Evolutionary conservation across 2,888 invertebrate genomes (phyloP).

Genomic region (Lochmaea capreae): DNA sequence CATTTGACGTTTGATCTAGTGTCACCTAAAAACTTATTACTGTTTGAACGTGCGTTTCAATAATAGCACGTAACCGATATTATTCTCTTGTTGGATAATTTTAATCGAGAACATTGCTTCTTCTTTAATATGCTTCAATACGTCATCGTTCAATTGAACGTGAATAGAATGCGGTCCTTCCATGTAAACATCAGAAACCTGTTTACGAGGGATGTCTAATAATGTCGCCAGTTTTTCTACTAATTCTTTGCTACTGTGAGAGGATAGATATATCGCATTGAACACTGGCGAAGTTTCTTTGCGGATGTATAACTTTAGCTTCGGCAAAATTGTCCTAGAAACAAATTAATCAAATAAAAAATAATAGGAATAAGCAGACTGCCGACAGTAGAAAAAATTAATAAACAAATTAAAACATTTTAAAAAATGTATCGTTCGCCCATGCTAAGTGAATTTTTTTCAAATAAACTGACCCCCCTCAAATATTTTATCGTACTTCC

Average conservation of each 20-base stretch:
- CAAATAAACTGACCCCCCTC: no score
- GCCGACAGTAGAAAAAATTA: neutral
- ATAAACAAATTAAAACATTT: neutral
- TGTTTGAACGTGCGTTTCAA: conserved; percentile 62
- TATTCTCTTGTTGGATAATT: conserved; percentile 63
- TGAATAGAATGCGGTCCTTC: conserved; percentile 88
- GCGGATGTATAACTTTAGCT: conserved; percentile 86
- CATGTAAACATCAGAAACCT: conserved; percentile 73
- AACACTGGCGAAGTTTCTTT: conserved; percentile 75
- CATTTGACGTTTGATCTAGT: neutral
- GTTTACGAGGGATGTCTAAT: conserved; percentile 66
- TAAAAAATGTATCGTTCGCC: no score
- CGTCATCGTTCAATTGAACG: conserved; percentile 86
- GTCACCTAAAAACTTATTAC: neutral
- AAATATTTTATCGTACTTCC: no score
- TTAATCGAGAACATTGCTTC: conserved; percentile 78
- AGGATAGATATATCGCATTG: conserved; percentile 84
- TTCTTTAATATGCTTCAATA: conserved; percentile 85
- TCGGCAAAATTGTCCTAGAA: conserved; percentile 76
- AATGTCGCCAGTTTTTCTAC: conserved; percentile 73
- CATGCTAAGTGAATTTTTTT: no score
- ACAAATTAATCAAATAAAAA: neutral
- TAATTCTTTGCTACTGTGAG: conserved; percentile 75
- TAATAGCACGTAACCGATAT: conserved; percentile 62
- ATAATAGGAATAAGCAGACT: neutral